Percentiles rank a stretch among this genome's conserved stretches.
Evolutionary conservation across 2,113 vertebrate species (phyloP).

Genomic region (Boulengeromyrus knoepffleri): DNA sequence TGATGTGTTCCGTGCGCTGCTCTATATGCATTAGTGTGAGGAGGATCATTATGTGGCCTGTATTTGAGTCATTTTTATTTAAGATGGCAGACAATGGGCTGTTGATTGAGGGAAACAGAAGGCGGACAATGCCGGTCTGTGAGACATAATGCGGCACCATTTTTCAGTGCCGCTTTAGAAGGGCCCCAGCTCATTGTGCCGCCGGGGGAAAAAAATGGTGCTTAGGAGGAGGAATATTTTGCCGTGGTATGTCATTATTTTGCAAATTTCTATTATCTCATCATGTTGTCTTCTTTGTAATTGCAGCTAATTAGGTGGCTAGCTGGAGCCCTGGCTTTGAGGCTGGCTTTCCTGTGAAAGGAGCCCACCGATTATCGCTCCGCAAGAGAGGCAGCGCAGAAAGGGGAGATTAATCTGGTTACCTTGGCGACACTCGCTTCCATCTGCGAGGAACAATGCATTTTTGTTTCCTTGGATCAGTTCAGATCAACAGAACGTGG

Average conservation of each 20-base stretch:
- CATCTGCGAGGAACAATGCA: constrained; percentile 99
- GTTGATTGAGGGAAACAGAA: constrained; percentile 99
- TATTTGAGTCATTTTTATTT: constrained; percentile 99
- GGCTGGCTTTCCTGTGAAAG: constrained; percentile 99
- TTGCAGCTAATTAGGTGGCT: constrained; percentile 99
- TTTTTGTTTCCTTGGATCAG: constrained; percentile 99
- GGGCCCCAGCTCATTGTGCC: constrained; percentile 94
- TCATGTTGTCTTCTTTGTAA: constrained; percentile 99
- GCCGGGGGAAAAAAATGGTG: constrained; percentile 85
- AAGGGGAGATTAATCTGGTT: constrained; percentile 99
- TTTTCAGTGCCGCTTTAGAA: constrained; percentile 95
- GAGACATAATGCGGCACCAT: constrained; percentile 99
- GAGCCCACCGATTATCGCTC: constrained; percentile 97
- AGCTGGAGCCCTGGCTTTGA: constrained; percentile 99
- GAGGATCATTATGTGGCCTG: constrained; percentile 97
- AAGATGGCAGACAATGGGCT: constrained; percentile 99
- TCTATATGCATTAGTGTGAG: constrained; percentile 93
- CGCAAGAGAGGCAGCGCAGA: constrained; percentile 99
- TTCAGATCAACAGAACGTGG: constrained; percentile 86
- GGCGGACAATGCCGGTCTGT: constrained; percentile 99
- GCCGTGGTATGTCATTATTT: constrained; percentile 99
- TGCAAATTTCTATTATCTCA: constrained; percentile 99
- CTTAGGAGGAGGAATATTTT: constrained; percentile 99
- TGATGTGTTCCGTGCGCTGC: constrained; percentile 51
- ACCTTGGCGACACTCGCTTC: constrained; percentile 99